Base-by-base conservation (phyloP, 1,140 invertebrate genomes). In the Caenorhabditis brenneri region DNA sequence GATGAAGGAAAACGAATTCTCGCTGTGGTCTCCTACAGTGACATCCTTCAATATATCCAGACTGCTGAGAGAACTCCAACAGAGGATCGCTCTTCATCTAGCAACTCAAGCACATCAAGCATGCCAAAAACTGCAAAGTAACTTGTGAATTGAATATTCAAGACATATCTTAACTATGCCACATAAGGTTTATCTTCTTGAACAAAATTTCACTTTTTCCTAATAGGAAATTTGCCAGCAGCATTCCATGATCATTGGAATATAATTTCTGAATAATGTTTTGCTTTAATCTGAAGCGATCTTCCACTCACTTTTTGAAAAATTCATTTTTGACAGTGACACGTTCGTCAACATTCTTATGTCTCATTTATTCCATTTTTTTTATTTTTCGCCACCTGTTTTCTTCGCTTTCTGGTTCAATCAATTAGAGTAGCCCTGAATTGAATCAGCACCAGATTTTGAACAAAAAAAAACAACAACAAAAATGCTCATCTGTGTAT, bases 251-350 rank as follows among this genome's bases (percentile, higher is more conserved):
- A 31, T 7, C 12, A n/a, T 12, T 74, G 36, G 53, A 55, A 55
- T 42, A 10, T 36, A 27, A 36, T n/a, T 74, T 42, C 15, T 4
- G 10, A 24, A 24, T 5, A 15, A 36, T 27, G n/a, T n/a, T 10
- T 74, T 74, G 65, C 65, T 74, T 74, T 74, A 74, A 74, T n/a
- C 24, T 74, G 33, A 31, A 74, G 65, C 65, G 65, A 74, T 74
- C 65, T 74, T 65, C 3, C 0, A 2, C 19, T 33, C 24, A 19
- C 16, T 9, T 29, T 29, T 29, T 31, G n/a, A n/a, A n/a, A 42
- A 42, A 42, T 42, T 6, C 36, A 36, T 36, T 65, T 36, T 65
- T 36, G 58, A 65, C 53, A 27, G 27, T 29, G 53, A 55, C 53
- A 7, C 22, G 27, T 27, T 27, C 5, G 27, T 55, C 27, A 7